These are phyloP conservation scores for Reinhardtius hippoglossoides DNA, from an alignment of 2,113 vertebrate genomes.

Conservation along the genomic window DNA sequence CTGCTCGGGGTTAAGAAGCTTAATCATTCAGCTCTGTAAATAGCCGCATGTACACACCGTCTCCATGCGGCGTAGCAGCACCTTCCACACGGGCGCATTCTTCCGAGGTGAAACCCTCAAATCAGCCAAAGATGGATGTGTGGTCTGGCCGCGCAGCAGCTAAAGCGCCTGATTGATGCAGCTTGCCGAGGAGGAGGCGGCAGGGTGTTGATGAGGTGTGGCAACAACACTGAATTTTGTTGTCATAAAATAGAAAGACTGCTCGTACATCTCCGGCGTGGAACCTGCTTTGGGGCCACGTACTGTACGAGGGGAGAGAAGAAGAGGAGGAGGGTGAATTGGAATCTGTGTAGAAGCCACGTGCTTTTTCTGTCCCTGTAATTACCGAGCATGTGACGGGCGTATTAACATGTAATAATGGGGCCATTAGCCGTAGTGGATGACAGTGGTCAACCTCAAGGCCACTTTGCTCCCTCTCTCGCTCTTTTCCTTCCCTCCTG, in stretches of 20 bases:
- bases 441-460: slow-evolving; percentile 30
- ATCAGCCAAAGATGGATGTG: slow-evolving; percentile 45
- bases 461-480: background rate
- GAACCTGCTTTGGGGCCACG: background rate
- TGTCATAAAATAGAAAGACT: slow-evolving; percentile 48
- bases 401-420: slow-evolving; percentile 42
- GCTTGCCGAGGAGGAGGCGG: slow-evolving; percentile 37
- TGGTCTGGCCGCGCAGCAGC: slow-evolving; percentile 9
- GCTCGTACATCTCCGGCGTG: background rate
- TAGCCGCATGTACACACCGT: background rate
- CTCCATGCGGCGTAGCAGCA: background rate
- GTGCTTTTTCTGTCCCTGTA: background rate
- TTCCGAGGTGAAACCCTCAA: slow-evolving; percentile 5
- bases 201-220: slow-evolving; percentile 63
- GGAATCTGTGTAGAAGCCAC: background rate
- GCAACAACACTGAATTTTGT: slow-evolving; percentile 46
- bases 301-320: background rate
- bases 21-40: too few relatives aligned
- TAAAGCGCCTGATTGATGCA: slow-evolving; percentile 50
- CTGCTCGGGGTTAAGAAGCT: too few relatives aligned
- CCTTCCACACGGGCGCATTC: background rate
- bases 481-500: background rate
- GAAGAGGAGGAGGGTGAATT: background rate
- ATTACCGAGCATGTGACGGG: background rate
- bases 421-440: slow-evolving; percentile 32